Base-by-base conservation (phyloP, 2,797 vertebrate genomes). In the Sandelia bainsii region DNA sequence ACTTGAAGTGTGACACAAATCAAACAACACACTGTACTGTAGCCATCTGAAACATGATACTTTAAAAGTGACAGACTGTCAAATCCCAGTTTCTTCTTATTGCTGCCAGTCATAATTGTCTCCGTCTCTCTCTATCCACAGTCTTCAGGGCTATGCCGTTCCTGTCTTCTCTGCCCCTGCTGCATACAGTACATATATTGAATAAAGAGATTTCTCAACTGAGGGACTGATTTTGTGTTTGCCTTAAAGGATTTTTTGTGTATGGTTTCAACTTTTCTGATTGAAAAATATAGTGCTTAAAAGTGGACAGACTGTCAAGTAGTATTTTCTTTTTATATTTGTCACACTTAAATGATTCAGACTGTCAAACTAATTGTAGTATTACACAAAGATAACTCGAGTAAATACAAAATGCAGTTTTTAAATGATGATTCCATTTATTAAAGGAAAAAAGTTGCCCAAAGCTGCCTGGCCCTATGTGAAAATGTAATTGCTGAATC, bases 201-300 rank as follows among this genome's bases (percentile, higher is more conserved):
- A 79, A 87, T 58, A 61, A 72, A 87, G 77, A 66, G 37, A 77
- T 76, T 85, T 86, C 14, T 53, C 64, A 75, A 81, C 67, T 25
- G 37, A 32, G 32, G 13, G 23, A 84, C 70, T 64, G 80, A 84
- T 83, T 87, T 60, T 45, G 17, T 65, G 56, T 71, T 53, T 40
- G 34, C 52, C 49, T 68, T 62, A 29, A 80, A 61, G 57, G 44
- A 51, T 76, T 42, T 82, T 42, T 19, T 65, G 48, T 62, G 19
- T 53, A 20, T 14, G 14, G 3, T 46, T 66, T 71, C 13, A 42
- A 52, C 56, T 72, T 72, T 63, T 51, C 25, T 40, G 9, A 23
- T 16, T 23, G 17, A 42, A 58, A 13, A 9, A 12, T 32, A 32
- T 6, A 32, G 6, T 32, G 8, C 29, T 25, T 25, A 25, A 25